Base-by-base conservation (phyloP, 2,888 invertebrate species). In the Nephrocerus scutellatus region DNA sequence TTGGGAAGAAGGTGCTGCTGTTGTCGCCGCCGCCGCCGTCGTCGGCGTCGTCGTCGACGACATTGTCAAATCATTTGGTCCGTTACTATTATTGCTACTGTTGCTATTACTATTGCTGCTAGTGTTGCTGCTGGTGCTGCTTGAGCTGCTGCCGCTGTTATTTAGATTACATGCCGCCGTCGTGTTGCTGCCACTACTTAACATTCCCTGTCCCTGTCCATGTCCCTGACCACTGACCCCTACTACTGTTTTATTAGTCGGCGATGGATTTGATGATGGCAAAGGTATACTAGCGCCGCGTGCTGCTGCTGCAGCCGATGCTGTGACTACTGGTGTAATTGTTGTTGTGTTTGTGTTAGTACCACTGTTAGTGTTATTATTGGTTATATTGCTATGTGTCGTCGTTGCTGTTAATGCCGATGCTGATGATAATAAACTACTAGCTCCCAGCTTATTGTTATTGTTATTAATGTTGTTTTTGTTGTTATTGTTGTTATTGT, bases 351-450 rank as follows among this genome's bases (percentile, higher is more conserved):
- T 51, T 35, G 38, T 36, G 34, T 38, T 42, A 32, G 43, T 46
- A 32, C 42, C 42, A 36, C 45, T 47, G 22, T 44, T 38, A 46
- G 30, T 46, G 41, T 46, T 46, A 39, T 41, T 43, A 39, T 45
- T 45, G 38, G 39, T 47, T 30, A 44, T 46, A 25, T 46, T 43
- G 20, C 41, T 50, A 77, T 76, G 28, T 62, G 61, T 39, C 38
- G 46, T 43, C 41, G 44, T 43, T 57, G 60, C 47, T 35, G 57
- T 56, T 29, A 61, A 52, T 30, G 60, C n/a, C n/a, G n/a, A n/a
- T n/a, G n/a, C n/a, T n/a, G n/a, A n/a, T n/a, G n/a, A n/a, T n/a
- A n/a, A n/a, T n/a, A n/a, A n/a, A n/a, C n/a, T n/a, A n/a, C n/a
- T n/a, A n/a, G n/a, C n/a, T n/a, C n/a, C n/a, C n/a, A n/a, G n/a